A percentile compares a stretch with the other conserved stretches of the same genome.
Conservation (phyloP, 1,140 invertebrate genomes). For the Delia radicum region DNA sequence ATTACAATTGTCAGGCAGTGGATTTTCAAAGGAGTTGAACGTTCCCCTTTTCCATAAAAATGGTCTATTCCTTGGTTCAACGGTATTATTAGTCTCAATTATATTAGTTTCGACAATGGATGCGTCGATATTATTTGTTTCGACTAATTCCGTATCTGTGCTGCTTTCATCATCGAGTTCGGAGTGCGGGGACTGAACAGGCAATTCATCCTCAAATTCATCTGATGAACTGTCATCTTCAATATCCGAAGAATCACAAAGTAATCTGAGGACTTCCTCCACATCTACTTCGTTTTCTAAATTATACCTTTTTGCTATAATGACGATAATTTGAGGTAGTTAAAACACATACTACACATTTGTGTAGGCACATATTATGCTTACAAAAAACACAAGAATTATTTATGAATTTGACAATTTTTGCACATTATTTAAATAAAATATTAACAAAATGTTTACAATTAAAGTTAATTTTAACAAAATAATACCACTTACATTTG, state of each 20-base stretch:
- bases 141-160: not conserved
- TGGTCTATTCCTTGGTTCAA: not conserved
- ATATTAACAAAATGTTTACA: not conserved
- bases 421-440: slow-evolving; percentile 3
- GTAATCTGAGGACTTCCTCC: not conserved
- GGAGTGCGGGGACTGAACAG: not conserved
- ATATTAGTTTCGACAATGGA: not conserved
- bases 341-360: not conserved
- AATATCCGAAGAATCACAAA: not conserved
- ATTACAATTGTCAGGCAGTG: not conserved
- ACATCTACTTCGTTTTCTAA: not conserved
- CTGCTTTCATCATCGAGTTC: not conserved
- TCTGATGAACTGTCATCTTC: not conserved
- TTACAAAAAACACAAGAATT: not conserved
- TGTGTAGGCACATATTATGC: not conserved
- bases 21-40: not conserved
- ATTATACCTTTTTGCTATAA: not conserved
- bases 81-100: not conserved
- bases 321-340: not conserved
- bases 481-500: not conserved
- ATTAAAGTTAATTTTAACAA: not conserved
- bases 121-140: not conserved
- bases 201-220: not conserved
- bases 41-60: not conserved
- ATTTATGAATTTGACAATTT: not conserved